Conservation (phyloP, 2,113 vertebrate species). For the Gorilla gorilla region DNA sequence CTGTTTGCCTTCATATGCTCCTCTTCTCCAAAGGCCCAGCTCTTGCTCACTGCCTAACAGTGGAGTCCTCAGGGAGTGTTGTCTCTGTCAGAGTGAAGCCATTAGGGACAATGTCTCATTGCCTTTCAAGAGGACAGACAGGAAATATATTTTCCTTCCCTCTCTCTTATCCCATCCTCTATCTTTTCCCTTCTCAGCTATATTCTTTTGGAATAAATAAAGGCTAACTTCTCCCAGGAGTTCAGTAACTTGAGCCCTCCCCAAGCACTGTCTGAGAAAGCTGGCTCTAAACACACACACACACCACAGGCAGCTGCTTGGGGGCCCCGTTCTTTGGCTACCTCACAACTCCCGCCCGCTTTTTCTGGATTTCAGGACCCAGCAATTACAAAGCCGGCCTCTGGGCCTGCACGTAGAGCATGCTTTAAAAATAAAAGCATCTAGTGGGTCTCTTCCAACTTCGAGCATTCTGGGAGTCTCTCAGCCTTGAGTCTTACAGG, state of each 20-base stretch:
- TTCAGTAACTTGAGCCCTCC: neutral
- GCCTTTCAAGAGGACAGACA: neutral
- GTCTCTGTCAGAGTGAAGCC: neutral
- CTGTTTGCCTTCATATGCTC: neutral
- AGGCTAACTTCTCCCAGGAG: neutral
- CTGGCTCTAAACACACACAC: neutral
- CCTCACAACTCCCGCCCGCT: neutral
- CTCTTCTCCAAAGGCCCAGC: rapidly evolving
- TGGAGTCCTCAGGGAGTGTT: rapidly evolving
- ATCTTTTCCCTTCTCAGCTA: neutral
- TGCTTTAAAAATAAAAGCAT: constrained; percentile 47
- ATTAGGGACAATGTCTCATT: neutral
- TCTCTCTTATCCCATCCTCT: neutral
- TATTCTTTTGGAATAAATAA: neutral
- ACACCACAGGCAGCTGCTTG: constrained; percentile 35
- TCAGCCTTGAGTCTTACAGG: neutral
- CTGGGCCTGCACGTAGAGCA: constrained; percentile 38
- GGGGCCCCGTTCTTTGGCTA: constrained; percentile 52
- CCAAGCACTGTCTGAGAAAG: constrained; percentile 22
- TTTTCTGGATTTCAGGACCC: constrained; percentile 34
- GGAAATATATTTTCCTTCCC: constrained; percentile 38
- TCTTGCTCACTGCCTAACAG: neutral
- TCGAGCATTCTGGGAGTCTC: neutral
- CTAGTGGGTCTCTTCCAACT: constrained; percentile 27
- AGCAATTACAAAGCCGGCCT: neutral